Base-by-base conservation (phyloP, 2,888 invertebrate genomes). In the Exephanes ischioxanthus region DNA sequence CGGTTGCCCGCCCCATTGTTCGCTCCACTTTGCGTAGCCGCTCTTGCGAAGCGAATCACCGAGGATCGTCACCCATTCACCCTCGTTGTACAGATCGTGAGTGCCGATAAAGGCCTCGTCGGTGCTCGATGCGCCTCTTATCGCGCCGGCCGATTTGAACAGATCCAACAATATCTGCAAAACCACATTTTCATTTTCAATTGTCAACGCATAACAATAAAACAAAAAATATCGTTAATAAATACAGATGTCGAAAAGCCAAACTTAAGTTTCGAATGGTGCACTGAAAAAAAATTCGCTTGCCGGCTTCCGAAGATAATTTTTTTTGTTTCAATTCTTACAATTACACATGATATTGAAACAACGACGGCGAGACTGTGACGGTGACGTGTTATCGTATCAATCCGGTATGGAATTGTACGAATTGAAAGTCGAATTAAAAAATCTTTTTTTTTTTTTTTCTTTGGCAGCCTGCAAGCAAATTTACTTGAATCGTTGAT, bases 21-120 rank as follows among this genome's bases (percentile, higher is more conserved):
- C 90, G 84, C 91, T 92, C 93, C 93, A 93, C 82, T 87, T 89
- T 22, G 90, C 92, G 88, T 92, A 94, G 86, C 94, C 93, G 61
- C 91, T 91, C 88, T 91, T 93, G 85, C 90, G 89, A 63, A 93
- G 86, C 66, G 93, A 92, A 80, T 93, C 93, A 4, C 92, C 93
- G 30, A 89, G 88, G 63, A 92, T 88, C 33, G 92, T 92, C 51
- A 92, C 93, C 93, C 93, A 93, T 58, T 94, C 93, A 68, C 91
- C 92, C 88, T 93, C 92, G 71, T 87, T 88, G 87, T 92, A 94
- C 51, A 92, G 86, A 85, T 92, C 92, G 83, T 92, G 92, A 76
- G 91, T 90, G 45, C 92, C 93, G 30, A 93, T 86, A 66, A 89
- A 91, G 3, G 92, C 92, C 71, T 91, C 88, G 41, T 91, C 88